Base-by-base conservation (phyloP, 2,888 invertebrate species). In the Abrostola tripartita region DNA sequence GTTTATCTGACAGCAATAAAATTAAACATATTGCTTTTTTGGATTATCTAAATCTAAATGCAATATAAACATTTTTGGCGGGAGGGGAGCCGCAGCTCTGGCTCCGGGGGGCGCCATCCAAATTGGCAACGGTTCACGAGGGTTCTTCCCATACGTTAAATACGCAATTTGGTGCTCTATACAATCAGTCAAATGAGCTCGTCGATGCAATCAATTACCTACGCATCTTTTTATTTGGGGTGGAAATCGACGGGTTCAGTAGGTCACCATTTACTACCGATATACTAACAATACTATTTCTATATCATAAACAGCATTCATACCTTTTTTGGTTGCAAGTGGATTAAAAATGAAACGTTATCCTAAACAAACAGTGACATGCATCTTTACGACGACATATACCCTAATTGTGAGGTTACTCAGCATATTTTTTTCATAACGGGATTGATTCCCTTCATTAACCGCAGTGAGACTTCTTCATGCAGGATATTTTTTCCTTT, bases 141-240 rank as follows among this genome's bases (percentile, higher is more conserved):
- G 94, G 92, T 88, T 84, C 88, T 90, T 89, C 90, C 91, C 89
- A 90, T 90, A 92, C 91, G 92, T 92, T 93, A 93, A 94, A 92
- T 93, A 94, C 91, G 91, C 92, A 92, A 93, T 93, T 93, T 89
- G 85, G 88, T 88, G 85, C 86, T 87, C 88, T 83, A 89, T 91
- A 92, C 94, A 93, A 93, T 93, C 92, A 92, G 82, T 87, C 86
- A 90, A 93, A 94, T 92, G 93, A 93, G 92, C 88, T 90, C 85
- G 85, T 88, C 89, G 87, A 89, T 91, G 89, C 90, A 93, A 94
- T 93, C 92, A 93, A 92, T 94, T 93, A 50, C 50, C 50, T 50
- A 93, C 89, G 85, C 85, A 88, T 89, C 85, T 90, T 90, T 93
- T 92, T 89, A 82, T 83, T 72, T 80, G 81, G 86, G 86, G 85